Evolutionary conservation across 2,888 invertebrate species (phyloP), one percentile per base, ranked within the genome.

Genomic region (Arge pagana): DNA sequence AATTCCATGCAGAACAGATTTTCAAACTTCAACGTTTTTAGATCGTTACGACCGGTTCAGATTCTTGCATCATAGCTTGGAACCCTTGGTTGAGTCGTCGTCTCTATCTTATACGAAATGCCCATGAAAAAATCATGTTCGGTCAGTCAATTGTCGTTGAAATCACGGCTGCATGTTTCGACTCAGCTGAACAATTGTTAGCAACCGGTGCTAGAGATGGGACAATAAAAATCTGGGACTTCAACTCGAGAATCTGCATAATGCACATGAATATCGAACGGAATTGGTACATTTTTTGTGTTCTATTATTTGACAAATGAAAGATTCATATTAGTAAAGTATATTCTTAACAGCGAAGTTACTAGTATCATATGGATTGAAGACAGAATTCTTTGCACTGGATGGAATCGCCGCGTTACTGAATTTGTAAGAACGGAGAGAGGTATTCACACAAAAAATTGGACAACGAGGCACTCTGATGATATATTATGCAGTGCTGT

Each of bases 51-150:
- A 89, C 87, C 48, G 90, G 91, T 50, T 78, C 85, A 71, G 91
- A 90, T 68, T 90, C 91, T 58, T 85, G 84, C 57, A 89, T 93
- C 53, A 88, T 89, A 61, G 86, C 88, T 18, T 93, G 93, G 93
- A 85, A 91, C 72, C 86, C 89, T 0, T 81, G 85, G 75, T 84
- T 82, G 37, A 89, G 92, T 2, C 81, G 83, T 53, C 82, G 88
- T 48, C 83, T 86, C 66, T 82, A 83, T 51, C 81, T 88, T 60
- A 83, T 90, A 28, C 83, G 82, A 50, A 83, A 85, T 56, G 88
- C 89, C 4, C 92, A 92, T 70, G 85, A 84, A 11, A 80, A 82
- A 49, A 74, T 83, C 57, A 72, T 85, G 45, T 84, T 86, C 67
- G 89, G 89, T 0, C 85, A 87, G 69, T 76, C 79, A 24, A 78